phyloP scores from a whole-genome alignment of 1,140 invertebrate genomes.

The Zaprionus davidi region DNA sequence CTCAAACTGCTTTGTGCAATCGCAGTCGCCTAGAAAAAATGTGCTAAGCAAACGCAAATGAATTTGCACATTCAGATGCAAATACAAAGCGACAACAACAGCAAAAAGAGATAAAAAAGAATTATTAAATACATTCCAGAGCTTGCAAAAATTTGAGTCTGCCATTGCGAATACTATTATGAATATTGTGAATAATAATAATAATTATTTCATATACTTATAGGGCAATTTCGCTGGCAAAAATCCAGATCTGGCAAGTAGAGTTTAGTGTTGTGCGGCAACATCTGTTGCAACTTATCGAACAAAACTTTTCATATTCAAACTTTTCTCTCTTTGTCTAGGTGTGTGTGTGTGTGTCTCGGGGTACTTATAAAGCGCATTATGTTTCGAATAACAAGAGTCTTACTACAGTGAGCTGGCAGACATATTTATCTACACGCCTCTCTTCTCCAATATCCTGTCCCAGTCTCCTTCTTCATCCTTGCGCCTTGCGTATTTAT shows the following conservation, averaged over 20 bases:
- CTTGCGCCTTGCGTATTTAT: constrained; percentile 28
- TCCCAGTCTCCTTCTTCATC: constrained; percentile 32
- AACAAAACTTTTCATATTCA: constrained; percentile 31
- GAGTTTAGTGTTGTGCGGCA: not conserved
- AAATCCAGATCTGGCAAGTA: not conserved
- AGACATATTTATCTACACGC: constrained; percentile 47
- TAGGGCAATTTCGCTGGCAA: not conserved
- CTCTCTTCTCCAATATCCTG: constrained; percentile 31
- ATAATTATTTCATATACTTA: not conserved
- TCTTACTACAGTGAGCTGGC: constrained; percentile 21
- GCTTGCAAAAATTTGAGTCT: not conserved
- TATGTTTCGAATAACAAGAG: constrained; percentile 26
- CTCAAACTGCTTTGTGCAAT: constrained; percentile 24
- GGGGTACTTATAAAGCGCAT: constrained; percentile 23
- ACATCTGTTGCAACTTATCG: constrained; percentile 5
- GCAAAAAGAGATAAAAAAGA: constrained; percentile 24
- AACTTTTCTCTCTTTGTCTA: constrained; percentile 17
- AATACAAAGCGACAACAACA: constrained; percentile 64
- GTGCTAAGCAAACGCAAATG: constrained; percentile 77
- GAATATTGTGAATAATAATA: not conserved
- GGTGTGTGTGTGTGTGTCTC: not conserved
- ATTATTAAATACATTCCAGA: not conserved
- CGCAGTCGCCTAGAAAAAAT: constrained; percentile 67
- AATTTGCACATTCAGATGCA: constrained; percentile 75
- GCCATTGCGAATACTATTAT: not conserved